These are phyloP conservation scores for Zaprionus ornatus DNA, from an alignment of 1,140 invertebrate species.

Conservation along the genomic window DNA sequence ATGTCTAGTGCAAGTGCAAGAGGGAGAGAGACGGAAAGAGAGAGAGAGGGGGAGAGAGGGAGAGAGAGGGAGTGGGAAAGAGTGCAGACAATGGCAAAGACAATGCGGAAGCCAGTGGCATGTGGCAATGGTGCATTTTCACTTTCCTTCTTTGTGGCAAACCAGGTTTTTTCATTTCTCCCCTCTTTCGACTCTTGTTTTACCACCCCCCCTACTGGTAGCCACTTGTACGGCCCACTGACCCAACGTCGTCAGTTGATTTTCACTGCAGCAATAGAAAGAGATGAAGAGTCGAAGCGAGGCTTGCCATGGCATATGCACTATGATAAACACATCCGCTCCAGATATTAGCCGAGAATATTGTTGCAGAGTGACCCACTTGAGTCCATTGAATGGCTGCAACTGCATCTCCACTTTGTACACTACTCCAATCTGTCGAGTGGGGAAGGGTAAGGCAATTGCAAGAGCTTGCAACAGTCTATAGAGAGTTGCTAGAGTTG, in stretches of 20 bases:
- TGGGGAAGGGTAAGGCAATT: too few species aligned
- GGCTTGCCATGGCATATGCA: constrained; percentile 35
- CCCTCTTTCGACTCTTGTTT: constrained; percentile 6
- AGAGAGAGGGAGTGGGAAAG: neutral
- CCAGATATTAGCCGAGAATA: constrained; percentile 61
- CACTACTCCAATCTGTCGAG: neutral
- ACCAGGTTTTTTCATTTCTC: constrained; percentile 28
- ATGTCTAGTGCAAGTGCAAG: neutral
- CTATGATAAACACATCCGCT: constrained; percentile 67
- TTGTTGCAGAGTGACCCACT: constrained; percentile 71
- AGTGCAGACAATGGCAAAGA: constrained; percentile 37
- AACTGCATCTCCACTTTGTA: neutral
- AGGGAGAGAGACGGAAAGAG: neutral
- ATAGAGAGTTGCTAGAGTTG: too few species aligned
- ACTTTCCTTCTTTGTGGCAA: constrained; percentile 48
- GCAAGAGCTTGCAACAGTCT: too few species aligned
- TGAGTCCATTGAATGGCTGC: constrained; percentile 26
- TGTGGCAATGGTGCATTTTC: constrained; percentile 36
- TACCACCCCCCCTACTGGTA: neutral
- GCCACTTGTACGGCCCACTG: constrained; percentile 7
- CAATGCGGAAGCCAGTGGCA: constrained; percentile 48
- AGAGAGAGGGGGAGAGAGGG: neutral
- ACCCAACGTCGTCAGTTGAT: constrained; percentile 30
- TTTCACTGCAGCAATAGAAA: constrained; percentile 16
- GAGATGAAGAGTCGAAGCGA: neutral